Evolutionary conservation across 2,113 vertebrate species (phyloP).

Genomic region (Calyptomena viridis): DNA sequence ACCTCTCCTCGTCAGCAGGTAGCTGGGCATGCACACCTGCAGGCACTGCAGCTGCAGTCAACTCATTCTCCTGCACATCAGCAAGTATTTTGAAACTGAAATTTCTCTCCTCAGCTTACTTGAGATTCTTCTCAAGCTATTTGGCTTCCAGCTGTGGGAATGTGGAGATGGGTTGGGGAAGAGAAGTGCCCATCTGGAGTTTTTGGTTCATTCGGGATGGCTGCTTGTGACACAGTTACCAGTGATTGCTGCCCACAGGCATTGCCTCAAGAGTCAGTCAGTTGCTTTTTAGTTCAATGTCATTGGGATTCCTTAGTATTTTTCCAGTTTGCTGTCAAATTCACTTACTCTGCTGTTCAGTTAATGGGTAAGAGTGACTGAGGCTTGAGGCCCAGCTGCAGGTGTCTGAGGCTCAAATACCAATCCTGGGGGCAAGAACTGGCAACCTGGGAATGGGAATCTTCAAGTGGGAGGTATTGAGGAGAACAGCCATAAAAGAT

Average conservation of each 20-base stretch:
- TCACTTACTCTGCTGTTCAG: neutral
- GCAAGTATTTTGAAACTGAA: neutral
- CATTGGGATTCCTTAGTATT: neutral
- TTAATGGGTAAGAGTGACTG: neutral
- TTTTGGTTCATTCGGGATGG: neutral
- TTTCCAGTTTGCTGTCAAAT: neutral
- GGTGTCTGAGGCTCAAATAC: neutral
- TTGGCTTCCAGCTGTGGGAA: neutral
- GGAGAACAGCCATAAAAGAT: neutral
- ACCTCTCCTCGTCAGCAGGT: neutral
- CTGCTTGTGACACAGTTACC: neutral
- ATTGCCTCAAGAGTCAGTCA: neutral
- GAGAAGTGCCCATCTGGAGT: neutral
- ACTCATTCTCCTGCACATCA: accelerated
- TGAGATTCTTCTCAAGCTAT: neutral
- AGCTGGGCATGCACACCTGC: accelerated
- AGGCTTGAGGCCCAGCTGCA: neutral
- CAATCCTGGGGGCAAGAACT: neutral
- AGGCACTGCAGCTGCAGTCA: neutral
- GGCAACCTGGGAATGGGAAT: neutral
- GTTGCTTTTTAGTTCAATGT: neutral
- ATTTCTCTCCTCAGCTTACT: neutral
- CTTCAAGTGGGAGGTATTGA: neutral
- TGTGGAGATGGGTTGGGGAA: neutral
- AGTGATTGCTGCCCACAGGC: neutral